phyloP scores from a whole-genome alignment of 2,113 vertebrate genomes.

The Pimephales promelas region DNA sequence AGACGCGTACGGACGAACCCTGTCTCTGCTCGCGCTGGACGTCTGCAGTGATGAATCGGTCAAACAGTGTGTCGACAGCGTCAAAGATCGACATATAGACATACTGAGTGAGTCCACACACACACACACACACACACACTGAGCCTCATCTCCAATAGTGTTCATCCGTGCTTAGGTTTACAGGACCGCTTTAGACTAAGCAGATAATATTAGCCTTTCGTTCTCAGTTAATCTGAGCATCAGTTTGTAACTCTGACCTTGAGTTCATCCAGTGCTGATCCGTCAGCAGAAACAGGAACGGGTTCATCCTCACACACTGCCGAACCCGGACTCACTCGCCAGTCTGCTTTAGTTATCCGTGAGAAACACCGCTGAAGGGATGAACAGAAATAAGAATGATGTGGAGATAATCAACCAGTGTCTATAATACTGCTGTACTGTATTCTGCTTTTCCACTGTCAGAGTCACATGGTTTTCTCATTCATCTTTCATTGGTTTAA shows the following conservation, averaged over 20 bases:
- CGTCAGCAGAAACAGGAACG: no score
- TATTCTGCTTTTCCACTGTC: not conserved
- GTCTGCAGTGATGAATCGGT: conserved; percentile 84
- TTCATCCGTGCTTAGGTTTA: not conserved
- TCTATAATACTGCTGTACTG: not conserved
- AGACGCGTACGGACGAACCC: conserved; percentile 74
- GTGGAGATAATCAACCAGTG: not conserved
- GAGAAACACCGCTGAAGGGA: no score
- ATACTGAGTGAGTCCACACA: conserved; percentile 23
- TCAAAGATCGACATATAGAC: conserved; percentile 80
- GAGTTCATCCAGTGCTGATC: not conserved
- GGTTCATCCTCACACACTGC: no score
- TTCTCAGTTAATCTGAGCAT: not conserved
- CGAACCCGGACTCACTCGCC: no score
- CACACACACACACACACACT: not conserved
- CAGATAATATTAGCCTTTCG: not conserved
- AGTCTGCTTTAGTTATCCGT: no score
- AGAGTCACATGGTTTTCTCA: not conserved
- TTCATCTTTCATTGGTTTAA: no score
- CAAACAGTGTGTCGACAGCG: conserved; percentile 75
- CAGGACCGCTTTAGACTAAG: not conserved
- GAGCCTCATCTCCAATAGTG: not conserved
- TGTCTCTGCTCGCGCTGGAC: conserved; percentile 81
- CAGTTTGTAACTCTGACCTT: not conserved
- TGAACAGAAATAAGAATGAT: no score